phyloP scores from a whole-genome alignment of 1,140 invertebrate species.

The Brachionus rubens region DNA sequence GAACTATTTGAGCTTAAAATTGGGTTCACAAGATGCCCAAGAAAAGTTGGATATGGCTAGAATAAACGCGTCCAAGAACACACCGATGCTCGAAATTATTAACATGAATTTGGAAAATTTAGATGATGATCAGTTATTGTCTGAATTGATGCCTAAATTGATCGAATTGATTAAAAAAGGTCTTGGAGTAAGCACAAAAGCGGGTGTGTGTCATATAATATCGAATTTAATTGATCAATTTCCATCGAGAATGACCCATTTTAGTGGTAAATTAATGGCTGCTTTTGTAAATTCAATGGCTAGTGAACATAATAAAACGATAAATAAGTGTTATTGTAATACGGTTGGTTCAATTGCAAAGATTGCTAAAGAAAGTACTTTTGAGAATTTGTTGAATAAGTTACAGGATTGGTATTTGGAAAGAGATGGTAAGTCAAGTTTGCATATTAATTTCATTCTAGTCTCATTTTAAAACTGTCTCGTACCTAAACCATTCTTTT shows the following conservation, averaged over 20 bases:
- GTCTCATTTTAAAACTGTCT: too few relatives aligned
- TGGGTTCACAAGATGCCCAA: slow-evolving; percentile 64
- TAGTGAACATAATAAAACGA: slow-evolving; percentile 36
- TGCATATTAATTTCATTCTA: background rate
- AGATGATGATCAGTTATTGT: slow-evolving; percentile 71
- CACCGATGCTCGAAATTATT: slow-evolving; percentile 82
- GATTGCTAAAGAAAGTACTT: slow-evolving; percentile 21
- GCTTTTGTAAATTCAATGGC: slow-evolving; percentile 33
- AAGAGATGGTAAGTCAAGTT: background rate
- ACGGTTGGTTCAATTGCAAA: slow-evolving; percentile 35
- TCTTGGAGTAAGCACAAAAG: slow-evolving; percentile 75
- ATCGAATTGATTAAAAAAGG: slow-evolving; percentile 76
- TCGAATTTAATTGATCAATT: background rate
- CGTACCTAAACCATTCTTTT: too few relatives aligned
- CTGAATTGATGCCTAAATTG: slow-evolving; percentile 74
- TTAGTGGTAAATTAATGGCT: slow-evolving; percentile 38
- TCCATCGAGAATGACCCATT: background rate
- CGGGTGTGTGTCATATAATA: slow-evolving; percentile 47
- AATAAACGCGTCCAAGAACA: slow-evolving; percentile 72
- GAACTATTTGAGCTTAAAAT: slow-evolving; percentile 73
- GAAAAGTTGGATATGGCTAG: slow-evolving; percentile 73
- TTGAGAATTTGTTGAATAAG: slow-evolving; percentile 39
- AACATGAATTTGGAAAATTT: slow-evolving; percentile 68
- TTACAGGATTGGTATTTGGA: slow-evolving; percentile 38
- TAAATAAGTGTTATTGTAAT: slow-evolving; percentile 22